Percentiles rank a stretch among this genome's conserved stretches.
Conservation (phyloP, 2,797 vertebrate species). For the Tamandua tetradactyla region DNA sequence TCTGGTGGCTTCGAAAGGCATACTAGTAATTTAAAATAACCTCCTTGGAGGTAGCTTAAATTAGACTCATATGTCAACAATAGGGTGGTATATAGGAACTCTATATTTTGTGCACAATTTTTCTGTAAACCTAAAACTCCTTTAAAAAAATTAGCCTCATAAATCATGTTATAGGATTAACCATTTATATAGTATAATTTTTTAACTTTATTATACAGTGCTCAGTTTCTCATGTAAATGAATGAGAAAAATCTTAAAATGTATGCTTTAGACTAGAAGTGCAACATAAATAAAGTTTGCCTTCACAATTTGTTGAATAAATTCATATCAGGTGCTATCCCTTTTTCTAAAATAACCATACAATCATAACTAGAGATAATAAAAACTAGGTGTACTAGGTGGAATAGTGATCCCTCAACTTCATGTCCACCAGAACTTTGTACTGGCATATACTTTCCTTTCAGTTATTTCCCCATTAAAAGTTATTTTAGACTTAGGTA, state of each 20-base stretch:
- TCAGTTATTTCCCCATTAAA: neutral
- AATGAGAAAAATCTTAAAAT: conserved; percentile 8
- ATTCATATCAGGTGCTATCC: neutral
- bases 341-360: neutral
- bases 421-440: neutral
- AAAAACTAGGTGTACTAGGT: neutral
- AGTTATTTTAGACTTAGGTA: neutral
- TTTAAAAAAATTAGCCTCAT: neutral
- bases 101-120: no score
- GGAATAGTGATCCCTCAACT: no score
- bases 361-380: neutral
- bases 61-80: neutral
- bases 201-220: neutral
- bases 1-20: neutral
- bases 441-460: neutral
- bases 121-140: no score
- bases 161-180: neutral
- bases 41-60: neutral
- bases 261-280: neutral
- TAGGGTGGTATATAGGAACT: no score
- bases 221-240: neutral
- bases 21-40: neutral
- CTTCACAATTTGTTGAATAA: neutral
- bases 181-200: neutral
- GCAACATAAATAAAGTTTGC: neutral